Conservation (phyloP, 2,888 invertebrate genomes). For the Brenthis daphne region DNA sequence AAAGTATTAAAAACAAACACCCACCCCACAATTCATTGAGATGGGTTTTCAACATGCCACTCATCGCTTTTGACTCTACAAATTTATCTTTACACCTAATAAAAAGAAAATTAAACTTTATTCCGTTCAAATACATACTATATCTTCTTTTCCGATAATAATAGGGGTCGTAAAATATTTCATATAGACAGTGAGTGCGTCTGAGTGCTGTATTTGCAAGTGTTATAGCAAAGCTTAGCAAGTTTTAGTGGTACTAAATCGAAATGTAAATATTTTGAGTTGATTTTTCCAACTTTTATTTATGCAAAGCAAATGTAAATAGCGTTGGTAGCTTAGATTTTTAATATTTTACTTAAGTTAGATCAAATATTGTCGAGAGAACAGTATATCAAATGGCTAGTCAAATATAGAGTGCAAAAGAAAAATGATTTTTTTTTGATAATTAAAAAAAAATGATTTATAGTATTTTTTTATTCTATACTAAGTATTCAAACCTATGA, state of each 20-base stretch:
- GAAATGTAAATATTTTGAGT: conserved; percentile 1
- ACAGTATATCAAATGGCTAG: too few species aligned
- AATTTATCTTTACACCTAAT: conserved; percentile 10
- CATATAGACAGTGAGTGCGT: conserved; percentile 31
- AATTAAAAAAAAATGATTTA: too few species aligned
- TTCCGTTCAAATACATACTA: conserved; percentile 1
- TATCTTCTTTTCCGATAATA: not conserved
- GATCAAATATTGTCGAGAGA: too few species aligned
- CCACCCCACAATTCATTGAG: conserved; percentile 28
- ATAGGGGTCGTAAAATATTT: conserved; percentile 19
- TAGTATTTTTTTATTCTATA: too few species aligned
- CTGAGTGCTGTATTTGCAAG: conserved; percentile 32
- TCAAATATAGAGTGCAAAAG: too few species aligned
- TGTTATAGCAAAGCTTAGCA: conserved; percentile 23
- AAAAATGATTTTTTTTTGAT: too few species aligned
- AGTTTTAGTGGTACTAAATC: conserved; percentile 6
- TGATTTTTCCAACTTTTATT: conserved; percentile 1
- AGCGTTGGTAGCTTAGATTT: not conserved
- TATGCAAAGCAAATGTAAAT: not conserved
- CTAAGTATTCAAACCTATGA: too few species aligned
- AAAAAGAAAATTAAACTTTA: conserved; percentile 2
- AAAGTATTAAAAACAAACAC: conserved; percentile 23
- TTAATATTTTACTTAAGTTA: not conserved
- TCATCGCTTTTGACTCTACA: conserved; percentile 21
- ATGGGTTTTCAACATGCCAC: conserved; percentile 35